Evolutionary conservation across 2,797 vertebrate species (phyloP).

Genomic region (Thaleichthys pacificus): DNA sequence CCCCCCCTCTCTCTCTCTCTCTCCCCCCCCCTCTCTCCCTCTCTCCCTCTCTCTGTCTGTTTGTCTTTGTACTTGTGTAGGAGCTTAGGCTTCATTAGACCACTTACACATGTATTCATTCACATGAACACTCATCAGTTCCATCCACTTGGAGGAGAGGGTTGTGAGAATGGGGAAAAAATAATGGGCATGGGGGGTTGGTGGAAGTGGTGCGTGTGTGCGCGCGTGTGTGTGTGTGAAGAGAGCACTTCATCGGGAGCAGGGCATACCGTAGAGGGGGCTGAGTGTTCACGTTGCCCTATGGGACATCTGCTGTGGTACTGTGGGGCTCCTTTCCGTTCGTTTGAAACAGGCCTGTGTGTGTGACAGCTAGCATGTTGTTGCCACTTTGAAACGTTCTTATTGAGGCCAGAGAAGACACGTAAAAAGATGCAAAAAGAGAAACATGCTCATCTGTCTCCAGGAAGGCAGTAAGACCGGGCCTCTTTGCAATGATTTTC

Average conservation of each 20-base stretch:
- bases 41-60: conserved; percentile 8
- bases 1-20: not conserved
- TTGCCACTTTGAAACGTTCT: conserved; percentile 37
- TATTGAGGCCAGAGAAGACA: conserved; percentile 28
- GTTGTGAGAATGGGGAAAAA: conserved; percentile 25
- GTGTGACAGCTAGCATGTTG: conserved; percentile 33
- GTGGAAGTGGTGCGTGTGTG: conserved; percentile 8
- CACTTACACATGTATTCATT: conserved; percentile 67
- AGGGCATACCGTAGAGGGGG: no score
- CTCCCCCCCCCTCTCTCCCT: not conserved
- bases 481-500: conserved; percentile 14
- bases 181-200: conserved; percentile 12
- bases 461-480: conserved; percentile 23
- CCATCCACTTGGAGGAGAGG: conserved; percentile 48
- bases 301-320: conserved; percentile 18
- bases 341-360: conserved; percentile 8
- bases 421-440: conserved; percentile 17
- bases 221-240: no score
- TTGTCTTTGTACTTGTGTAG: conserved; percentile 16
- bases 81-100: conserved; percentile 67
- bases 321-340: conserved; percentile 19
- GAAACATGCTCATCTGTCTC: conserved; percentile 18
- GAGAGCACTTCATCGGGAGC: no score
- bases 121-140: conserved; percentile 56
- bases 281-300: conserved; percentile 12